Evolutionary conservation across 2,113 vertebrate genomes (phyloP).

Genomic region (Bujurquina vittata): DNA sequence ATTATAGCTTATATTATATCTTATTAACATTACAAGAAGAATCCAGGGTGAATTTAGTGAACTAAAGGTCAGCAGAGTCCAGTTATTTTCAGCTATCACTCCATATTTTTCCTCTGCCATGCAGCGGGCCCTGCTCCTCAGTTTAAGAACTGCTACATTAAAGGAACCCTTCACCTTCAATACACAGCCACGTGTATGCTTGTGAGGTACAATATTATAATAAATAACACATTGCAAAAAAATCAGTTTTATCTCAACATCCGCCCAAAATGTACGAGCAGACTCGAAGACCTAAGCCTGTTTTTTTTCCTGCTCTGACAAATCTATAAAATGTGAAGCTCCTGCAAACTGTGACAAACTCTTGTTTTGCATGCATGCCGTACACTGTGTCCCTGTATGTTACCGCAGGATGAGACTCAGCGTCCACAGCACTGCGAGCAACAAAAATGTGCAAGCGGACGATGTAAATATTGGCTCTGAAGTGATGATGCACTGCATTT

Average conservation of each 20-base stretch:
- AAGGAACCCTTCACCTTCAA: background rate
- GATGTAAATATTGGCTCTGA: background rate
- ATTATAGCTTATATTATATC: background rate
- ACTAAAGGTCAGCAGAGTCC: background rate
- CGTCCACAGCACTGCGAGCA: background rate
- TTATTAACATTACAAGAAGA: background rate
- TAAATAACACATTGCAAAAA: background rate
- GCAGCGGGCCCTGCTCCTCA: background rate
- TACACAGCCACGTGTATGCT: background rate
- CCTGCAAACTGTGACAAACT: background rate
- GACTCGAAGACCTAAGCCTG: background rate
- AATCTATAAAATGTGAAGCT: background rate
- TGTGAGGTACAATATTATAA: background rate
- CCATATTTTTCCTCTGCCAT: background rate
- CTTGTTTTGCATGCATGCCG: background rate
- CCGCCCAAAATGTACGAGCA: background rate
- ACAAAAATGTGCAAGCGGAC: background rate
- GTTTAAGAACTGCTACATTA: background rate
- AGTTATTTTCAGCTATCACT: background rate
- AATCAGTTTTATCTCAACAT: background rate
- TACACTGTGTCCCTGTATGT: background rate
- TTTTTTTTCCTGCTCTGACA: background rate
- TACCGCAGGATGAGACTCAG: background rate
- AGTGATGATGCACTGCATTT: background rate
- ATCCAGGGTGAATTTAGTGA: background rate